Base-by-base conservation (phyloP, 2,797 vertebrate genomes). In the Saxicola maurus region DNA sequence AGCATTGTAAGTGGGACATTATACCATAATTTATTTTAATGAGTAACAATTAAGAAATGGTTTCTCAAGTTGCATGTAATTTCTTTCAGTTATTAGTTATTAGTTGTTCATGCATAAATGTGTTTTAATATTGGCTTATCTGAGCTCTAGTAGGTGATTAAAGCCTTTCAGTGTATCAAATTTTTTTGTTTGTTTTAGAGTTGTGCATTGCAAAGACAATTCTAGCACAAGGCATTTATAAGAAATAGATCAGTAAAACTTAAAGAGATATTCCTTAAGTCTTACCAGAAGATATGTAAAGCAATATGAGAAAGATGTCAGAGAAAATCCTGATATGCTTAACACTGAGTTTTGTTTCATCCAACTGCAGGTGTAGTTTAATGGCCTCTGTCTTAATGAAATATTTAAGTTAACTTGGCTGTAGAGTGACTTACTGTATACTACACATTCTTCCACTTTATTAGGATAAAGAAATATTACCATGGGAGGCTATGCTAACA, bases 11-110 rank as follows among this genome's bases (percentile, higher is more conserved):
- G 96, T 94, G 92, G 87, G 83, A 96, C 96, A 97, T 97, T 97
- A 95, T 90, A 84, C 94, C 77, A 67, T 93, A 96, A 97, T 97
- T 97, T 97, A 94, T 91, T 95, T 94, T 96, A 97, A 97, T 96
- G 95, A 97, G 94, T 95, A 96, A 94, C 94, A 97, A 97, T 97
- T 97, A 97, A 96, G 92, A 95, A 97, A 96, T n/a, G 42, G 81
- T 89, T 97, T 96, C 68, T 94, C 84, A 93, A 95, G 95, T 92
- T 96, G 71, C 82, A 91, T 91, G 87, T 95, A 96, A 97, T 96
- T 96, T 96, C 92, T 96, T 96, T 96, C 95, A 95, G 92, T 97
- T 97, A 97, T 97, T 97, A 96, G 93, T 96, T 97, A 97, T 96
- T 96, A 97, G 94, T 93, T 96, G 86, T 87, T 96, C 85, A 21